Percentiles rank a stretch among this genome's conserved stretches.
These are phyloP conservation scores for Crambe crambe DNA, from an alignment of 37 sponge, comb jelly and placozoan species.

Conservation along the genomic window DNA sequence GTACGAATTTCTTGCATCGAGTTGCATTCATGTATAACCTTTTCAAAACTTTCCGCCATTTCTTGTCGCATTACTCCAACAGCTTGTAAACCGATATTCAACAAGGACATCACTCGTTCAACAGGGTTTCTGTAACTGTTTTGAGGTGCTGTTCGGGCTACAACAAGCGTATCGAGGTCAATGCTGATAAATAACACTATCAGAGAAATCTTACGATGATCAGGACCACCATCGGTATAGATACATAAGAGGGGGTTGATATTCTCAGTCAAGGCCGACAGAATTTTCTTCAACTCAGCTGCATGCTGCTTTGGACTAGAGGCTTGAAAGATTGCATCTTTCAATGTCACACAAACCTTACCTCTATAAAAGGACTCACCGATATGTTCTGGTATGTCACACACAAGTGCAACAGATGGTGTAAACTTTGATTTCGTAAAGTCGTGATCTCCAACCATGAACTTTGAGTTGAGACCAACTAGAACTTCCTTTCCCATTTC, in stretches of 20 bases:
- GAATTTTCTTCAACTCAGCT: constrained; percentile 11
- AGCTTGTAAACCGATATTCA: constrained; percentile 12
- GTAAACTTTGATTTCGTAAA: constrained; percentile 12
- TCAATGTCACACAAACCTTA: constrained; percentile 22
- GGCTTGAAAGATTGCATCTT: constrained; percentile 42
- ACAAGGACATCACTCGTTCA: neutral
- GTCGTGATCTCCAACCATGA: constrained; percentile 44
- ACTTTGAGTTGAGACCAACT: neutral
- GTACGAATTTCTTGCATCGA: neutral
- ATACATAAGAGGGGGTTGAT: constrained; percentile 28
- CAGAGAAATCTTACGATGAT: constrained; percentile 24
- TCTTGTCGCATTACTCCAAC: constrained; percentile 28
- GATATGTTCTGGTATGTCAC: constrained; percentile 25
- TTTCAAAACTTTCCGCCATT: constrained; percentile 33
- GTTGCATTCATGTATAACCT: constrained; percentile 2
- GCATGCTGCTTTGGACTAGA: constrained; percentile 31
- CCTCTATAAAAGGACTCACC: constrained; percentile 34
- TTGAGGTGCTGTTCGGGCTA: constrained; percentile 21
- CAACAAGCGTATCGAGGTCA: constrained; percentile 44
- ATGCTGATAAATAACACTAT: constrained; percentile 33
- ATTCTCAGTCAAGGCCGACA: neutral
- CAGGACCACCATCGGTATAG: constrained; percentile 62
- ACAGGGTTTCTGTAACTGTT: constrained; percentile 11
- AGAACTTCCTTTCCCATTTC: constrained; percentile 32
- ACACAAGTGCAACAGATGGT: constrained; percentile 26